phyloP scores from a whole-genome alignment of 2,888 invertebrate species.

The Stenodera caucasica region DNA sequence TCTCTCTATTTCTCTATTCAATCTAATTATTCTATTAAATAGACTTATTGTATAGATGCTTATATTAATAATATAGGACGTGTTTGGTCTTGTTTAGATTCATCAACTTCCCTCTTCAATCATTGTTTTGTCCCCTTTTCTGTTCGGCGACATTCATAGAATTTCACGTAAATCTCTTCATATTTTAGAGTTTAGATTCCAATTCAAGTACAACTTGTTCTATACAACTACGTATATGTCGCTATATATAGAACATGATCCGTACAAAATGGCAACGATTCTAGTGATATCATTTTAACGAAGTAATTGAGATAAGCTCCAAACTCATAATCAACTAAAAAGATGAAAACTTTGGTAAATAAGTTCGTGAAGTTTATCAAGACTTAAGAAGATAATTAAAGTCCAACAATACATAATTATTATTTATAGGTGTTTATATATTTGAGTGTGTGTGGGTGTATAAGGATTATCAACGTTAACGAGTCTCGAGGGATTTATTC shows the following conservation, averaged over 20 bases:
- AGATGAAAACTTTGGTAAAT: background rate
- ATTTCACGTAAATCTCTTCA: background rate
- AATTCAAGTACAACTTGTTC: background rate
- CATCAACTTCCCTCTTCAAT: background rate
- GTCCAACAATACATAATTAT: background rate
- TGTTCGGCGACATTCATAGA: too few relatives aligned
- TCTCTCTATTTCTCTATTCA: background rate
- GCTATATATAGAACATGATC: background rate
- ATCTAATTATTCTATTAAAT: background rate
- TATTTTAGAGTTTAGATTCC: background rate
- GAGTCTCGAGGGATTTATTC: background rate
- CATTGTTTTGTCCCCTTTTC: too few relatives aligned
- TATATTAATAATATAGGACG: background rate
- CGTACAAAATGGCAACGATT: background rate
- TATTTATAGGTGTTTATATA: conserved; percentile 2
- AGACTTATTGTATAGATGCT: background rate
- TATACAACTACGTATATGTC: too few relatives aligned
- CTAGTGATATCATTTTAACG: background rate
- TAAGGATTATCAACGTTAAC: background rate
- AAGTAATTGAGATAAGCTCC: background rate
- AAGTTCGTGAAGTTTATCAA: background rate
- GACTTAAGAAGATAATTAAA: background rate
- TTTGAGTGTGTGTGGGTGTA: background rate
- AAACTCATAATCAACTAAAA: too few relatives aligned
- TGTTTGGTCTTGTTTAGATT: background rate